Percentiles rank a stretch among this genome's conserved stretches.
Evolutionary conservation across 1,140 invertebrate species (phyloP).

Genomic region (Nomia melanderi): DNA sequence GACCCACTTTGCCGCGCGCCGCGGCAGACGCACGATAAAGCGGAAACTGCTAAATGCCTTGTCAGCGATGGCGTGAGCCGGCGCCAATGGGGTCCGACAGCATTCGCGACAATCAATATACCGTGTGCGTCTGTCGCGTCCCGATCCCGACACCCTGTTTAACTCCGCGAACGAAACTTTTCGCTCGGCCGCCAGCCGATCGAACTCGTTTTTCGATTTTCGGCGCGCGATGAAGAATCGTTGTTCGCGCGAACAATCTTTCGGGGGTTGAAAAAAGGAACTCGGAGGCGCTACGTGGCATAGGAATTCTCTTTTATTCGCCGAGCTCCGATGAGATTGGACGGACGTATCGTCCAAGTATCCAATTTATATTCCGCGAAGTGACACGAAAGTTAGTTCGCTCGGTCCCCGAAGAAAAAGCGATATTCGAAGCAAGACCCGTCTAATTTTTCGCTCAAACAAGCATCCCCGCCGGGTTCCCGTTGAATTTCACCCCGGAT

Average conservation of each 20-base stretch:
- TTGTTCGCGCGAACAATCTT: too few relatives aligned
- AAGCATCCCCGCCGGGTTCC: neutral
- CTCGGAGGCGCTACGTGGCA: too few relatives aligned
- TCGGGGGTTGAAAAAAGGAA: too few relatives aligned
- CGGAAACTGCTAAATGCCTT: conserved; percentile 72
- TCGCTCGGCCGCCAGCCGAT: too few relatives aligned
- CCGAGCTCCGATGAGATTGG: neutral
- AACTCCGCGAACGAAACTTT: conserved; percentile 9
- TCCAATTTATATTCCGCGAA: conserved; percentile 33
- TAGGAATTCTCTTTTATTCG: neutral
- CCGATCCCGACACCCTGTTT: neutral
- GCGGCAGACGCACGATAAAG: conserved; percentile 69
- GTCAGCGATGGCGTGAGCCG: conserved; percentile 61
- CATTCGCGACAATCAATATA: conserved; percentile 66
- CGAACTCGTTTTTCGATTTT: too few relatives aligned
- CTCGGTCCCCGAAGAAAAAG: neutral
- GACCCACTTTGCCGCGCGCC: conserved; percentile 59
- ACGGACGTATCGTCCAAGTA: conserved; percentile 3
- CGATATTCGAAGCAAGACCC: conserved; percentile 17
- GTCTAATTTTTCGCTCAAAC: conserved; percentile 36
- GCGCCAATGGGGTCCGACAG: conserved; percentile 43
- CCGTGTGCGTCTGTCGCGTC: conserved; percentile 10
- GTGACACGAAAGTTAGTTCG: conserved; percentile 26
- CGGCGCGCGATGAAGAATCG: too few relatives aligned
- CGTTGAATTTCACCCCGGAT: neutral